phyloP scores from a whole-genome alignment of 2,797 vertebrate species.

The Cynodonichthys magdalenae region DNA sequence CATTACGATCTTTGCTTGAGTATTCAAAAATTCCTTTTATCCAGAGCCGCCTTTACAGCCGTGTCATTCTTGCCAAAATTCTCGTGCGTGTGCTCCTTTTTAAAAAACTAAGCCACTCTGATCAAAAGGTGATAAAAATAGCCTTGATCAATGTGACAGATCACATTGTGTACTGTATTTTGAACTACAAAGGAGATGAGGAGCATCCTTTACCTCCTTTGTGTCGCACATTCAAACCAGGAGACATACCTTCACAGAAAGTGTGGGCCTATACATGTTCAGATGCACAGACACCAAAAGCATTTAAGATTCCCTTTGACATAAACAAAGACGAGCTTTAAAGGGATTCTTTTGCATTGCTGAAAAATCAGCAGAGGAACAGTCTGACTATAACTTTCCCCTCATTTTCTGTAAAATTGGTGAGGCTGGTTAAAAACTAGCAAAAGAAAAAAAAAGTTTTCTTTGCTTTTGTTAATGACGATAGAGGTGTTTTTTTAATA shows the following conservation, averaged over 20 bases:
- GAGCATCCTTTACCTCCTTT: slow-evolving; percentile 35
- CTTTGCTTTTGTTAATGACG: too few species aligned
- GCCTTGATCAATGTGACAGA: slow-evolving; percentile 45
- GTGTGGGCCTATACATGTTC: background rate
- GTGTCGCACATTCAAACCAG: slow-evolving; percentile 20
- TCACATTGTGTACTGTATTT: slow-evolving; percentile 43
- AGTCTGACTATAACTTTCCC: slow-evolving; percentile 6
- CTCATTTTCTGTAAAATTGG: background rate
- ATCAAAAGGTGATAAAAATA: slow-evolving; percentile 68
- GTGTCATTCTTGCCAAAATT: slow-evolving; percentile 52
- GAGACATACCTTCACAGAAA: slow-evolving; percentile 19
- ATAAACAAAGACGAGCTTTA: slow-evolving; percentile 28
- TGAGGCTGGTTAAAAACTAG: too few species aligned
- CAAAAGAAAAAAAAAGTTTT: background rate
- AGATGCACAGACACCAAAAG: slow-evolving; percentile 8
- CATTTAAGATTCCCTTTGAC: slow-evolving; percentile 25
- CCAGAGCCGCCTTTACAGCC: slow-evolving; percentile 22
- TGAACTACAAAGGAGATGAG: slow-evolving; percentile 48
- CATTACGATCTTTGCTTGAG: slow-evolving; percentile 53
- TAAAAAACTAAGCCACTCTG: slow-evolving; percentile 44
- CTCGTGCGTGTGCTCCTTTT: slow-evolving; percentile 15
- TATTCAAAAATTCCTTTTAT: slow-evolving; percentile 62
- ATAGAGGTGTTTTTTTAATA: too few species aligned
- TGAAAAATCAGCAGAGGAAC: slow-evolving; percentile 18
- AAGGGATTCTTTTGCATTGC: slow-evolving; percentile 11